phyloP scores from a whole-genome alignment of 1,140 invertebrate genomes.

The Odontomachus brunneus region DNA sequence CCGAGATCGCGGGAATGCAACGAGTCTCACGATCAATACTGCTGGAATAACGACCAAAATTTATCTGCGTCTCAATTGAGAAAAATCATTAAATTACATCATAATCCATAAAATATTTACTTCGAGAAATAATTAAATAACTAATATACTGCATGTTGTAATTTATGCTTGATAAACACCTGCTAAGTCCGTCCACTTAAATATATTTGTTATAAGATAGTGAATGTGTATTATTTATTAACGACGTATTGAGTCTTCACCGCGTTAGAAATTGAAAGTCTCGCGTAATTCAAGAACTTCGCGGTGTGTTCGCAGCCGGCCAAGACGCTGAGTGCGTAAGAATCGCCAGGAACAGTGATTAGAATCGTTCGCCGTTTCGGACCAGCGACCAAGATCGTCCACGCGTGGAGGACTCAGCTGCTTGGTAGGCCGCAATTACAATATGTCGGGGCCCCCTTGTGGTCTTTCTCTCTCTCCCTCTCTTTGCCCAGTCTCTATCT shows the following conservation, averaged over 20 bases:
- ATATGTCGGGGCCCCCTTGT: slow-evolving; percentile 73
- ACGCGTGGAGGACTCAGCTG: slow-evolving; percentile 80
- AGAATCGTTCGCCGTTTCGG: slow-evolving; percentile 81
- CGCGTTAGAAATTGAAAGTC: slow-evolving; percentile 38
- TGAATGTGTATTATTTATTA: not conserved
- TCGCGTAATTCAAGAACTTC: slow-evolving; percentile 12
- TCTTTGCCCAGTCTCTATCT: slow-evolving; percentile 15
- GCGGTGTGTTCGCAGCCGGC: slow-evolving; percentile 36
- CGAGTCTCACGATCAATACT: not conserved
- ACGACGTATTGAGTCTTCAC: not conserved
- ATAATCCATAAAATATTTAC: not conserved
- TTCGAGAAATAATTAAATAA: not conserved
- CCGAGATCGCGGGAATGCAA: not conserved
- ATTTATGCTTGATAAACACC: too few relatives aligned
- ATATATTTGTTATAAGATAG: not conserved
- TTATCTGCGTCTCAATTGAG: not conserved
- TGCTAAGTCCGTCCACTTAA: not conserved
- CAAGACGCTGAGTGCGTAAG: slow-evolving; percentile 65
- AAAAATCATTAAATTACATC: not conserved
- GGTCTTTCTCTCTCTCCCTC: slow-evolving; percentile 54
- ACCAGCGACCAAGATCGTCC: slow-evolving; percentile 79
- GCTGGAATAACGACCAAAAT: not conserved
- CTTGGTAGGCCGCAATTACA: slow-evolving; percentile 79
- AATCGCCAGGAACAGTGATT: slow-evolving; percentile 79
- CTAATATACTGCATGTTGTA: too few relatives aligned